These are phyloP conservation scores for Bergia sp. DNA, from an alignment of 92 coral and sea anemone genomes.

Conservation along the genomic window DNA sequence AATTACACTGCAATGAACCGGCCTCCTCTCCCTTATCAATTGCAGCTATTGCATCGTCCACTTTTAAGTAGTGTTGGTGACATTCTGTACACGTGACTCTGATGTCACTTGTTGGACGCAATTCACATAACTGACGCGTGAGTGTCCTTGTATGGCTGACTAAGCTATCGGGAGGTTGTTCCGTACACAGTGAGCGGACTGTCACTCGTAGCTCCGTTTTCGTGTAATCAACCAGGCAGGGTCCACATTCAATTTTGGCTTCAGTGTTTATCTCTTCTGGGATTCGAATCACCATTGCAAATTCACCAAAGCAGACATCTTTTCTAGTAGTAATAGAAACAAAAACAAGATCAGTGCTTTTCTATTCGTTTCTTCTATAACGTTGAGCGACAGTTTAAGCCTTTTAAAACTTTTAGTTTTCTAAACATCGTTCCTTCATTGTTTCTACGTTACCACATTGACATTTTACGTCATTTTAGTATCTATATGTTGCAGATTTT, in stretches of 20 bases:
- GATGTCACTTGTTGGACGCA: conserved; percentile 25
- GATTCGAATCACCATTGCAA: conserved; percentile 34
- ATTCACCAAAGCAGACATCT: conserved; percentile 29
- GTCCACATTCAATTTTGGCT: conserved; percentile 35
- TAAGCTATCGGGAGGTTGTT: neutral
- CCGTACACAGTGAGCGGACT: conserved; percentile 19
- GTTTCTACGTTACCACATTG: no score
- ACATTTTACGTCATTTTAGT: no score
- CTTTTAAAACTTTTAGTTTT: no score
- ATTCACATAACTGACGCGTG: neutral
- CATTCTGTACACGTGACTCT: conserved; percentile 31
- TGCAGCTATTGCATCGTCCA: neutral
- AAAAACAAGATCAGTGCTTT: no score
- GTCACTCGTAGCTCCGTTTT: conserved; percentile 32
- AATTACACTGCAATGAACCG: neutral
- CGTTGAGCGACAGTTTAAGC: no score
- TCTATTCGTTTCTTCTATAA: no score
- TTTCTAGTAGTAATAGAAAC: neutral
- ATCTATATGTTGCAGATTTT: no score
- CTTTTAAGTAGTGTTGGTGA: neutral
- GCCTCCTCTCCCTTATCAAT: neutral
- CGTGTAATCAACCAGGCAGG: neutral
- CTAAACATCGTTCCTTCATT: no score
- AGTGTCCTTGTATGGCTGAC: neutral
- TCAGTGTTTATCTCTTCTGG: conserved; percentile 33